These are phyloP conservation scores for Dasysyrphus tricinctus DNA, from an alignment of 2,888 invertebrate genomes.

Conservation along the genomic window DNA sequence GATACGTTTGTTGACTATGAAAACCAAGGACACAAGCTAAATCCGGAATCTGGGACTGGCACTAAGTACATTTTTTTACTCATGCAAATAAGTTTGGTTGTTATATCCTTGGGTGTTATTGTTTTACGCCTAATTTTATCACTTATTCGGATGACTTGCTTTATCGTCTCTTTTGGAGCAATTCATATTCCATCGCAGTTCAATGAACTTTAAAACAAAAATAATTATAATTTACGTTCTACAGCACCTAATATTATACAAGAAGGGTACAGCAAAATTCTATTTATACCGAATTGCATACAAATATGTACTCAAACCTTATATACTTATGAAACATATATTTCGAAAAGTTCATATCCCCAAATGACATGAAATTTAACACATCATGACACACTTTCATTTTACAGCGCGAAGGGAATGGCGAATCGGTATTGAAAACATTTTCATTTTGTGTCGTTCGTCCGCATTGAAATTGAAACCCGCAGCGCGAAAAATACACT, in stretches of 20 bases:
- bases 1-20: too few species aligned
- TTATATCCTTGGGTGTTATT: too few species aligned
- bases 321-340: background rate
- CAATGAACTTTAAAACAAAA: slow-evolving; percentile 6
- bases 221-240: background rate
- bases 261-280: background rate
- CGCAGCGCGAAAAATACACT: background rate
- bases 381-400: slow-evolving; percentile 68
- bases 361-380: slow-evolving; percentile 57
- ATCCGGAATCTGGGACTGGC: too few species aligned
- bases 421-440: slow-evolving; percentile 44
- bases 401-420: slow-evolving; percentile 34
- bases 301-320: background rate
- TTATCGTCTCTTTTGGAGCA: background rate
- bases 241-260: too few species aligned
- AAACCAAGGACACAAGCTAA: background rate
- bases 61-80: too few species aligned
- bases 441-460: slow-evolving; percentile 32
- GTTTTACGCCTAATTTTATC: background rate
- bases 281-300: slow-evolving; percentile 47
- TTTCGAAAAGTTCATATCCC: background rate
- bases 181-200: background rate
- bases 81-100: background rate
- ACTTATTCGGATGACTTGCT: background rate
- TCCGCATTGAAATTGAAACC: slow-evolving; percentile 28